Base-by-base conservation (phyloP, 2,797 vertebrate species). In the Platalea minor region DNA sequence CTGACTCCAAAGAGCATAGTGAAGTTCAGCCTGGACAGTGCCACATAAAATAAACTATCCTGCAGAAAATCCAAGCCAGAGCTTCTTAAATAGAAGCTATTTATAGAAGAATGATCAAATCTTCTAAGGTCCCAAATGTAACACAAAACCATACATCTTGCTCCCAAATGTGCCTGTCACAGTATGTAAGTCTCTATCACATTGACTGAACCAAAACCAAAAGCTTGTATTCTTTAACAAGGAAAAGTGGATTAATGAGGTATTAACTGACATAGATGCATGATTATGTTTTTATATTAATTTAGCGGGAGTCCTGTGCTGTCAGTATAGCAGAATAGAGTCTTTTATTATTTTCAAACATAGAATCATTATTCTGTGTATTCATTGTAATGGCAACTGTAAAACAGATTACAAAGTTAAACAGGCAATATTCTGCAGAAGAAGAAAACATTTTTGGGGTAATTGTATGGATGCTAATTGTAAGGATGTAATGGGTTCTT, bases 1-100 rank as follows among this genome's bases (percentile, higher is more conserved):
- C 59, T 90, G 94, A 90, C 65, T 95, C 89, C 89, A 95, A 95
- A 93, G 69, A 86, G 54, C 61, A 56, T 45, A 85, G 35, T 13
- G 26, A 91, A 88, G 54, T 48, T 88, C 43, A 92, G 39, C 35
- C 51, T 81, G 76, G 76, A 41, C 54, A 91, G 26, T 91, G 51
- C 64, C 54, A 81, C 54, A 23, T 77, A 78, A 91, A 85, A 83
- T 74, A 74, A 96, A 81, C 41, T 78, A 10, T 57, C 25, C n/a
- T 75, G 65, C 28, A 85, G 51, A 93, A 81, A 93, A 87, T 48
- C 16, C 26, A 93, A 89, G 84, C 57, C 73, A 91, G 76, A 83
- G 4, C 10, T 88, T 91, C 82, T 90, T 68, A 83, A 75, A 78
- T 79, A 78, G 50, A 88, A 86, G 9, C 10, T 84, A 51, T 89